Evolutionary conservation across 2,888 invertebrate genomes (phyloP), one percentile per base, ranked within the genome.

Genomic region (Hypomecis atomaria): DNA sequence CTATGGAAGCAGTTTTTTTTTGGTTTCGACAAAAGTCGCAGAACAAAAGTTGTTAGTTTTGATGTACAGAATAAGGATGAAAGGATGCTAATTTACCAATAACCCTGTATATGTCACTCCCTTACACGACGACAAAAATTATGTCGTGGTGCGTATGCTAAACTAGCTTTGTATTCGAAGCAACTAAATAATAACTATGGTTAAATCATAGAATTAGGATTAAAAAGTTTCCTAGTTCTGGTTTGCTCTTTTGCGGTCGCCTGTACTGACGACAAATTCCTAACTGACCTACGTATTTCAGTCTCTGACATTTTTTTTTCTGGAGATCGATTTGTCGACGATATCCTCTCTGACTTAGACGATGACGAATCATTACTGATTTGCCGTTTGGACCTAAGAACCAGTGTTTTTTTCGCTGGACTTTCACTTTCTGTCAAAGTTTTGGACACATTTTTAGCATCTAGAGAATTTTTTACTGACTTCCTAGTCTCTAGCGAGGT

Each of bases 161-260:
- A 1, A 6, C 6, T 4, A 38, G 38, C 6, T 38, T 9, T 1
- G 38, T 38, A 38, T 9, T 38, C 1, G 38, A 9, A 38, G 38
- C 9, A 9, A 38, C 9, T 38, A 38, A 8, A 38, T 38, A 8
- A 38, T 9, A 8, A 8, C 9, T 13, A 13, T 8, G 23, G 23
- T 8, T 50, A 37, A 50, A 40, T 23, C 23, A 10, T 8, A 43
- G 34, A 33, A n/a, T 33, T 54, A 3, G 55, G 55, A 45, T 55
- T 55, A 9, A 11, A 55, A 4, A 55, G 55, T 45, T 36, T 44
- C 3, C 55, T 44, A 10, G 13, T 45, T 23, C 5, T 55, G 10
- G 10, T 40, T 23, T 40, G 23, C 5, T 10, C 23, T 6, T 10
- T 40, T n/a, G 6, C 48, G 6, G 48, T 33, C 33, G 7, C 49